Percentiles rank a stretch among this genome's conserved stretches.
Evolutionary conservation across 1,140 invertebrate genomes (phyloP).

Genomic region (Bombus consobrinus): DNA sequence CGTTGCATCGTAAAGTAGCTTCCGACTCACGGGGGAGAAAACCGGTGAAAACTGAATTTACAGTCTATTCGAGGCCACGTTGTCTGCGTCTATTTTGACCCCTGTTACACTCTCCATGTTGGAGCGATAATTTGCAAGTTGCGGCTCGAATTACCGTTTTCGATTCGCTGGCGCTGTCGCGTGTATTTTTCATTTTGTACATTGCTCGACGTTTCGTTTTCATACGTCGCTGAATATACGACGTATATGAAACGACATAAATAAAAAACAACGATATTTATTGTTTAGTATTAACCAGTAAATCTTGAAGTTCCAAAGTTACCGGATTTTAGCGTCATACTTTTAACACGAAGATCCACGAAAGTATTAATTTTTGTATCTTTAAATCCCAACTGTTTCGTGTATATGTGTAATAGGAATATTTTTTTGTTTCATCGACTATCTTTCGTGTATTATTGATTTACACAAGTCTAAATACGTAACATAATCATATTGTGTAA

Average conservation of each 20-base stretch:
- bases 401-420: no score
- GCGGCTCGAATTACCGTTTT: slow-evolving; percentile 14
- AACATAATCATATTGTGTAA: neutral
- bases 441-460: neutral
- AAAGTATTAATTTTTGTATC: no score
- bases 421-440: no score
- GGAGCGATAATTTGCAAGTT: slow-evolving; percentile 33
- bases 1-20: slow-evolving; percentile 52
- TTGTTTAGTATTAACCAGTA: no score
- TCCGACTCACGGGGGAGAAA: slow-evolving; percentile 13
- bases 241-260: no score
- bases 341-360: no score
- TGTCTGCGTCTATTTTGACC: neutral
- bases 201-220: neutral
- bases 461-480: neutral
- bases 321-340: no score
- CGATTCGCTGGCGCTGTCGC: neutral
- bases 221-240: neutral
- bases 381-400: no score
- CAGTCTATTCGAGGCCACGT: slow-evolving; percentile 17
- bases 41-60: slow-evolving; percentile 32
- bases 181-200: slow-evolving; percentile 9
- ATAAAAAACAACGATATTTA: no score
- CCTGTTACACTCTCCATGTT: neutral
- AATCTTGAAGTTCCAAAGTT: no score